Evolutionary conservation across 1,140 invertebrate species (phyloP).

Genomic region (Bombyx mori): DNA sequence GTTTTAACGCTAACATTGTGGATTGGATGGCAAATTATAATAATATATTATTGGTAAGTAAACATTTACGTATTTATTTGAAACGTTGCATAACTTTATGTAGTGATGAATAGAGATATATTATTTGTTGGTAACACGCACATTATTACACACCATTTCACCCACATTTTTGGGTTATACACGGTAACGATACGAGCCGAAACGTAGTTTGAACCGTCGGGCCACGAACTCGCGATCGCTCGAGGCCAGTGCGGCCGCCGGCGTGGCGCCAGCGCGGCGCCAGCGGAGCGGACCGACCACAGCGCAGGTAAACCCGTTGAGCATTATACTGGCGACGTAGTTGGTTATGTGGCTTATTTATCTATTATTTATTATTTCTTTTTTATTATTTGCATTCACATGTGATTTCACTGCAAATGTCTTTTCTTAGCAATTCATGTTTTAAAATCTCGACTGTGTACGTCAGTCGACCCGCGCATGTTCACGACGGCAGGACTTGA

Average conservation of each 20-base stretch:
- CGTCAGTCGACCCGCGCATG: conserved; percentile 1
- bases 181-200: too few species aligned
- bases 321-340: conserved; percentile 20
- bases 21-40: conserved; percentile 14
- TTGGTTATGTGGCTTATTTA: conserved; percentile 66
- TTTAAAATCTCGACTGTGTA: conserved; percentile 20
- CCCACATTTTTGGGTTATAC: neutral
- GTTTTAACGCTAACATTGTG: conserved; percentile 36
- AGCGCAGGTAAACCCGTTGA: conserved; percentile 30
- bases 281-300: conserved; percentile 5
- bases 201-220: too few species aligned
- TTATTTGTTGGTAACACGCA: conserved; percentile 5
- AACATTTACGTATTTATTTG: conserved; percentile 3
- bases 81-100: neutral
- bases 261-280: conserved; percentile 7
- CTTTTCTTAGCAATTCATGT: conserved; percentile 60
- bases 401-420: conserved; percentile 69
- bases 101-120: neutral
- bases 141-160: conserved; percentile 3
- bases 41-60: conserved; percentile 3
- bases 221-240: too few species aligned
- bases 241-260: too few species aligned
- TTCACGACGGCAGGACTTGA: conserved; percentile 3
- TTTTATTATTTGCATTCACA: conserved; percentile 66
- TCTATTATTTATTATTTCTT: conserved; percentile 59